A percentile compares a stretch with the other conserved stretches of the same genome.
These are phyloP conservation scores for Drosophila pallidifrons DNA, from an alignment of 1,140 invertebrate species.

Conservation along the genomic window DNA sequence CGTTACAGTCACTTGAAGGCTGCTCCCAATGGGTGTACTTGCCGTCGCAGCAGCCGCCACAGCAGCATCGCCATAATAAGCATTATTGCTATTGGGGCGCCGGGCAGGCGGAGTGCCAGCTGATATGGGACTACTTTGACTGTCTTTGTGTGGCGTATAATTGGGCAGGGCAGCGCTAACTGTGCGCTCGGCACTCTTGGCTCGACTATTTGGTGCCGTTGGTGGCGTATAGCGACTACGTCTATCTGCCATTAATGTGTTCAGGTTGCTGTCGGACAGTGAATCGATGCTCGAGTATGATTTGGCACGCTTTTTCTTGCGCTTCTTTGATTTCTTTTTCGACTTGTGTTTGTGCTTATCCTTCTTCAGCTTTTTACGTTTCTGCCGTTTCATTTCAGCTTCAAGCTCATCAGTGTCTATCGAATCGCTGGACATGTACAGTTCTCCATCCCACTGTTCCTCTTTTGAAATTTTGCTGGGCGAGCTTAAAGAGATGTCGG, in stretches of 20 bases:
- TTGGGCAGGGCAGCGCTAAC: conserved; percentile 84
- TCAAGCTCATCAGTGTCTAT: conserved; percentile 81
- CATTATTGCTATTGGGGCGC: conserved; percentile 63
- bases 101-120: conserved; percentile 86
- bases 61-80: conserved; percentile 50
- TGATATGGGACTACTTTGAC: conserved; percentile 87
- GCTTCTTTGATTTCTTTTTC: conserved; percentile 91
- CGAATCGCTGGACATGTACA: conserved; percentile 73
- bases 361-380: conserved; percentile 89
- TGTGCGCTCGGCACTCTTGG: conserved; percentile 85
- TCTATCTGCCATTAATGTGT: conserved; percentile 80
- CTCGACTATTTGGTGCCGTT: conserved; percentile 48
- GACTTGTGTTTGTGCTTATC: conserved; percentile 85
- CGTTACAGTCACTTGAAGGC: conserved; percentile 75
- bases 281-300: conserved; percentile 88
- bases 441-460: conserved; percentile 60
- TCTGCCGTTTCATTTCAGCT: conserved; percentile 80
- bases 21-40: conserved; percentile 49
- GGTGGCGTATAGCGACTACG: conserved; percentile 82
- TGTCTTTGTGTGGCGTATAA: conserved; percentile 71
- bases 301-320: conserved; percentile 88
- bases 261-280: conserved; percentile 86
- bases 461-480: conserved; percentile 58
- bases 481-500: conserved; percentile 33
- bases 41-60: conserved; percentile 21